A percentile compares a stretch with the other conserved stretches of the same genome.
Conservation (phyloP, 2,113 vertebrate species). For the Crypturellus undulatus region DNA sequence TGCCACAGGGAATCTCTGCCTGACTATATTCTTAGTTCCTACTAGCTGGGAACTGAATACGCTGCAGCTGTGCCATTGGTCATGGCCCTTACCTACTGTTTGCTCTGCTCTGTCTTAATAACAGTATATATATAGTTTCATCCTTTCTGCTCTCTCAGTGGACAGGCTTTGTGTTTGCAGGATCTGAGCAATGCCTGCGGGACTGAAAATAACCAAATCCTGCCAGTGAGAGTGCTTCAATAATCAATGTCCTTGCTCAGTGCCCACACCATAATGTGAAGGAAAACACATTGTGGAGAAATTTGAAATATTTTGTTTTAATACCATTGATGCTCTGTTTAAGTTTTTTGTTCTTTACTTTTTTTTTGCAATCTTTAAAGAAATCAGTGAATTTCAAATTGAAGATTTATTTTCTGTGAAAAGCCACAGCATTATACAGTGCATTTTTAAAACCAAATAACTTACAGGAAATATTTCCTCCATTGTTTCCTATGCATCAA, state of each 20-base stretch:
- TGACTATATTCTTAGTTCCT: not conserved
- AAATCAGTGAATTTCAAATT: not conserved
- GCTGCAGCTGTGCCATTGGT: not conserved
- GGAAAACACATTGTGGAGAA: not conserved
- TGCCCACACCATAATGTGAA: not conserved
- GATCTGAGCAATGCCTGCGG: not conserved
- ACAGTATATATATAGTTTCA: not conserved
- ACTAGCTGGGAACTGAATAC: not conserved
- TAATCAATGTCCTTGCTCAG: not conserved
- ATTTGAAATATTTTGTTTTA: not conserved
- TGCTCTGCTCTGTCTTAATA: not conserved
- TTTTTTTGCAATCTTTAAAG: not conserved
- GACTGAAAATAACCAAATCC: not conserved
- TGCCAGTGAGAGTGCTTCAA: not conserved
- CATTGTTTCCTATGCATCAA: not conserved
- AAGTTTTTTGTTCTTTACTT: not conserved
- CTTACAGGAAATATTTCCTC: not conserved
- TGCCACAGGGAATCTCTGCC: not conserved
- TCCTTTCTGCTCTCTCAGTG: not conserved
- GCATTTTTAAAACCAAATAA: not conserved
- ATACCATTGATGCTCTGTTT: not conserved
- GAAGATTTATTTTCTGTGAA: not conserved
- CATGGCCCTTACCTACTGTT: not conserved
- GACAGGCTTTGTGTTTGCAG: not conserved
- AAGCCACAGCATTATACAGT: accelerated